Evolutionary conservation across 2,113 vertebrate genomes (phyloP), one percentile per base, ranked within the genome.

Genomic region (Gila orcuttii): DNA sequence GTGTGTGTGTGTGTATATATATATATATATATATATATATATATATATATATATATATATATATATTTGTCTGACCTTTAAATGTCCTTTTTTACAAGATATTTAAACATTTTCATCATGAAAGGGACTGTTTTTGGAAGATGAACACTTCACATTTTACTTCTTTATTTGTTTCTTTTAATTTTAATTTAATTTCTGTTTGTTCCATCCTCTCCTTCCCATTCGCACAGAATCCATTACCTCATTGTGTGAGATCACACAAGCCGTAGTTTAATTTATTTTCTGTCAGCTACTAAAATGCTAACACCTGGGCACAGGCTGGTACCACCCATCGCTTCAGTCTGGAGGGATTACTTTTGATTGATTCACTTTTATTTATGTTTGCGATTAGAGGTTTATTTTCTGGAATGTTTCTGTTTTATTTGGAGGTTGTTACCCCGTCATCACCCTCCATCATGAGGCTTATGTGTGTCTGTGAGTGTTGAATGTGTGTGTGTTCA

Each of bases 211-310:
- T 69, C 52, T 69, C 23, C 28, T 71, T 3, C 31, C 0, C 66
- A 52, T 84, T 80, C n/a, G 68, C 79, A n/a, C 39, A 42, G 78
- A 47, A 47, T 28, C 76, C 82, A 88, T 93, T 80, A 90, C 87
- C 82, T 92, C 90, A 91, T 86, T 15, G 36, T 85, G 86, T 92
- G 89, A 92, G 83, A 87, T 92, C 86, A 89, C 85, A 79, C 86
- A 87, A 73, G 83, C 68, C 47, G 33, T 62, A 68, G 78, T 39
- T 39, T 7, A 50, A 86, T 82, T 87, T 79, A 88, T 85, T 85
- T 87, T 75, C 50, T 85, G 73, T 88, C 81, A 74, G 25, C 52
- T 17, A 8, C 83, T 88, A 75, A 90, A 90, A 88, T n/a, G 17
- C 75, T 87, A 86, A 81, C 90, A 93, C 85, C 89, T 92, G 87